Evolutionary conservation across 2,888 invertebrate species (phyloP).

Genomic region (Sesamia inferens): DNA sequence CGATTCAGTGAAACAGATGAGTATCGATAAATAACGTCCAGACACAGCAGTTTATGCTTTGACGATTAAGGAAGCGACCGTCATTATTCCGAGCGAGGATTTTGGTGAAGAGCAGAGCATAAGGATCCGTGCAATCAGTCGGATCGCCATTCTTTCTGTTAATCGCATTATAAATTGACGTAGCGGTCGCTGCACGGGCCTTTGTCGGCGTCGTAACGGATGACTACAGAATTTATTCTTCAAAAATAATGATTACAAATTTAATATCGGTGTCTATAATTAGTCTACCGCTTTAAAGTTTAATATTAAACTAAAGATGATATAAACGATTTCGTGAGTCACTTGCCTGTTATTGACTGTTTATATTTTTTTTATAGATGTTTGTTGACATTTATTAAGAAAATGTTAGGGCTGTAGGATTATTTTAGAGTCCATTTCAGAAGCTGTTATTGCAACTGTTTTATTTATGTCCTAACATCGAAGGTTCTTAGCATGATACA

Average conservation of each 20-base stretch:
- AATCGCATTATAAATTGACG: conserved; percentile 89
- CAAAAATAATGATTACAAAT: conserved; percentile 81
- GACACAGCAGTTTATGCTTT: conserved; percentile 70
- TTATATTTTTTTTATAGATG: conserved; percentile 17
- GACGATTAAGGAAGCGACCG: conserved; percentile 75
- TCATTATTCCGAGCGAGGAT: conserved; percentile 77
- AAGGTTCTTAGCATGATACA: neutral
- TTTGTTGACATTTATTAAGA: conserved; percentile 1
- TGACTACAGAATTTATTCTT: conserved; percentile 79
- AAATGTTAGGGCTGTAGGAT: neutral
- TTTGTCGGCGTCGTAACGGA: conserved; percentile 86
- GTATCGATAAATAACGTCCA: conserved; percentile 76
- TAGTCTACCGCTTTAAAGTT: conserved; percentile 71
- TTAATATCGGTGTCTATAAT: conserved; percentile 80
- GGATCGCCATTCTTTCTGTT: conserved; percentile 85
- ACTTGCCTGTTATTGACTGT: conserved; percentile 22
- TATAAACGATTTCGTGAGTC: conserved; percentile 57
- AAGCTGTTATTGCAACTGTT: neutral
- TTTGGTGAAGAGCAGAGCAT: conserved; percentile 78
- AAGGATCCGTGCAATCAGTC: conserved; percentile 84
- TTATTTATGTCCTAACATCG: neutral
- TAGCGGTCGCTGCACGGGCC: conserved; percentile 79
- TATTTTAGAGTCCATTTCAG: neutral
- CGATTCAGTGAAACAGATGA: conserved; percentile 79
- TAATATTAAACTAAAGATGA: conserved; percentile 48